These are phyloP conservation scores for Varecia variegata DNA, from an alignment of 2,797 vertebrate species.

Conservation along the genomic window DNA sequence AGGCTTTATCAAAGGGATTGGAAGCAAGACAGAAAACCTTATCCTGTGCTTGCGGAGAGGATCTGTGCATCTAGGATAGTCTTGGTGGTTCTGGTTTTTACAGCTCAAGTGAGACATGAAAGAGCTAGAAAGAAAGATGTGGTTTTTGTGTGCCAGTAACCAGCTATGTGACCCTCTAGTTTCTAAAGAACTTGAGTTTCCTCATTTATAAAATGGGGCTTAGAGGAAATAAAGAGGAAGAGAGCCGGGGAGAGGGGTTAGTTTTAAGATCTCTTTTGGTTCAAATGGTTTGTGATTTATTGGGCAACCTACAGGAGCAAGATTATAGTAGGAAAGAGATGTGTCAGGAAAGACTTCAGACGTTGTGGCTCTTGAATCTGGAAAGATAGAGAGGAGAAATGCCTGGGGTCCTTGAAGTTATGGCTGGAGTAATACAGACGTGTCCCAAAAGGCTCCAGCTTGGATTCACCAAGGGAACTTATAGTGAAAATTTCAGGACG, in stretches of 20 bases:
- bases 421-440: neutral
- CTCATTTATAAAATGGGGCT: slow-evolving; percentile 30
- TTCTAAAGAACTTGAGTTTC: slow-evolving; percentile 40
- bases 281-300: slow-evolving; percentile 34
- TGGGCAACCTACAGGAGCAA: neutral
- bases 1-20: neutral
- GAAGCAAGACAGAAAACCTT: neutral
- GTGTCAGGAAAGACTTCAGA: neutral
- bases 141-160: neutral
- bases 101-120: neutral
- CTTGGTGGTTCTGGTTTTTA: neutral
- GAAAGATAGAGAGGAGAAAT: neutral
- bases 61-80: neutral
- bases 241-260: neutral
- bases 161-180: neutral
- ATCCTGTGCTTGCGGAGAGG: neutral
- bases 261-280: neutral
- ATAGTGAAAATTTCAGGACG: neutral
- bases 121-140: neutral
- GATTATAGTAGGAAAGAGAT: neutral
- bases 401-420: neutral
- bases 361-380: neutral
- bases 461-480: neutral
- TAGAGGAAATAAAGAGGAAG: neutral
- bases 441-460: neutral